Percentiles rank a stretch among this genome's conserved stretches.
Conservation (phyloP, 1,140 invertebrate species). For the Kradibia gibbosae region DNA sequence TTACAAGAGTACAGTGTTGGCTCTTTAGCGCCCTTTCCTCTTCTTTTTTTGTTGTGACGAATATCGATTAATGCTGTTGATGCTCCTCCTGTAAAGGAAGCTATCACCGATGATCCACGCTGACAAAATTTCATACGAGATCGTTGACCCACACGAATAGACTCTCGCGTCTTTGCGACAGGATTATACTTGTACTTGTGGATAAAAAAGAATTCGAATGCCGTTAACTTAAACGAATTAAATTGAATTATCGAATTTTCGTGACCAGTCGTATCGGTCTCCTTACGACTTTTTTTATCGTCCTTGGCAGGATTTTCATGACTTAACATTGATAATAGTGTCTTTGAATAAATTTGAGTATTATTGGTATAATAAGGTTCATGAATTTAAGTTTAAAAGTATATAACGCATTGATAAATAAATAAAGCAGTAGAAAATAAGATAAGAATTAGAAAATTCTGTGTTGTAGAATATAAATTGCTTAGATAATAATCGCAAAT, state of each 20-base stretch:
- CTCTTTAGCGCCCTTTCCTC: background rate
- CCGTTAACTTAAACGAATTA: constrained; percentile 10
- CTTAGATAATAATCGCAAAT: background rate
- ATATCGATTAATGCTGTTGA: too few species aligned
- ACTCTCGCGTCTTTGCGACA: background rate
- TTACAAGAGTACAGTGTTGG: background rate
- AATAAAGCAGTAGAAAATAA: background rate
- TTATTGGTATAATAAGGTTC: too few species aligned
- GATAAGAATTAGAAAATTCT: too few species aligned
- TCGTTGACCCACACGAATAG: constrained; percentile 8
- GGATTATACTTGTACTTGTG: background rate
- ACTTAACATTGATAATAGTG: background rate
- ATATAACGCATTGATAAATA: background rate
- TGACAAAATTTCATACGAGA: background rate
- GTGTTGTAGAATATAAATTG: too few species aligned
- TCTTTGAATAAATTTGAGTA: too few species aligned
- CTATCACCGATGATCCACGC: background rate
- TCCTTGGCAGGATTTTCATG: background rate
- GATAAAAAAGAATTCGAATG: constrained; percentile 12
- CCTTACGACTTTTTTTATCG: background rate
- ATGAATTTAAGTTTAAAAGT: too few species aligned
- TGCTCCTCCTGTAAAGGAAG: background rate
- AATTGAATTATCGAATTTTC: background rate
- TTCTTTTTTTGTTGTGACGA: background rate
- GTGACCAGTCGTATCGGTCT: background rate